These are phyloP conservation scores for Drosophila mercatorum DNA, from an alignment of 2,888 invertebrate genomes.

Conservation along the genomic window DNA sequence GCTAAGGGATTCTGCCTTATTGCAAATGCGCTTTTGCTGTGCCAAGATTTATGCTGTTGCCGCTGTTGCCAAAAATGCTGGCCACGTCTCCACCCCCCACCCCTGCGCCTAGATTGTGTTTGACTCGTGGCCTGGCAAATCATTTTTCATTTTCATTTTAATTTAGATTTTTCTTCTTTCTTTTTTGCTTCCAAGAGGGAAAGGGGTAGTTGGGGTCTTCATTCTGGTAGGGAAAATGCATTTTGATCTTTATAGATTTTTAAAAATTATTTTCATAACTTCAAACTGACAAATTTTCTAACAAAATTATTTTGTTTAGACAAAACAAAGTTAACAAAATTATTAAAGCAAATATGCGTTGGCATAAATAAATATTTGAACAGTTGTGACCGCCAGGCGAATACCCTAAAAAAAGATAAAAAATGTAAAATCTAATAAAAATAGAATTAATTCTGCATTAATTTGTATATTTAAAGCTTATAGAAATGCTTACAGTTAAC, in stretches of 20 bases:
- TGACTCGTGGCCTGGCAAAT: constrained; percentile 69
- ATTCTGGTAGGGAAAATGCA: neutral
- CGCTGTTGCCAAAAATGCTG: constrained; percentile 60
- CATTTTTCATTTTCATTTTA: constrained; percentile 62
- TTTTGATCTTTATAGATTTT: too few species aligned
- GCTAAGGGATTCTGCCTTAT: constrained; percentile 26
- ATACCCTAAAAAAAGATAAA: too few species aligned
- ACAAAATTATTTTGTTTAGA: too few species aligned
- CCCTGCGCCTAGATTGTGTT: constrained; percentile 42
- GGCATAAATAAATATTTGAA: too few species aligned
- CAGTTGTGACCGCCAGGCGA: too few species aligned
- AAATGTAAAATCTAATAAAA: too few species aligned
- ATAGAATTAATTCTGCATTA: neutral
- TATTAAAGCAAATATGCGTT: too few species aligned
- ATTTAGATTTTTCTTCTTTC: constrained; percentile 33
- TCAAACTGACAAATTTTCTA: too few species aligned
- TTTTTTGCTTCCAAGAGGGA: constrained; percentile 4
- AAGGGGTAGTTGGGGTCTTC: too few species aligned
- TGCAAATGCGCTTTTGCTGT: constrained; percentile 43
- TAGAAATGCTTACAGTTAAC: too few species aligned
- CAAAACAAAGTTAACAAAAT: too few species aligned
- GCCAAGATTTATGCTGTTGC: constrained; percentile 77
- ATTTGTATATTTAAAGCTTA: neutral
- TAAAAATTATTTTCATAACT: too few species aligned
- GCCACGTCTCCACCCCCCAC: neutral